Evolutionary conservation across 2,888 invertebrate genomes (phyloP).

Genomic region (Papilio demoleus): DNA sequence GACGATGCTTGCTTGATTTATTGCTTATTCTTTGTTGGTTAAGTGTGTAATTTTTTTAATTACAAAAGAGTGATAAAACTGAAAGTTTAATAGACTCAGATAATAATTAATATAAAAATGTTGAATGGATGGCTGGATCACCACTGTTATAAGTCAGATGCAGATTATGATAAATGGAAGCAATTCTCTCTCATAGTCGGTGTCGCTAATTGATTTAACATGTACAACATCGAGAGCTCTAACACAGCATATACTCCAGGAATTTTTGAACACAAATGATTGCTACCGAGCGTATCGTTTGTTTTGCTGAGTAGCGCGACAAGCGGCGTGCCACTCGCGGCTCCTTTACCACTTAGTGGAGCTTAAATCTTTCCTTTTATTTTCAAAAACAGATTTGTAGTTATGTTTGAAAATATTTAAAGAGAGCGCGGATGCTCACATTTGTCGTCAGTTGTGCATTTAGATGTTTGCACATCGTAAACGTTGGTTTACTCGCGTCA

Average conservation of each 20-base stretch:
- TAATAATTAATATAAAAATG: too few species aligned
- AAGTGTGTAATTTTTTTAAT: background rate
- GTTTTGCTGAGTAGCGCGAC: slow-evolving; percentile 72
- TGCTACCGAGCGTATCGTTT: slow-evolving; percentile 72
- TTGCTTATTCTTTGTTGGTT: slow-evolving; percentile 23
- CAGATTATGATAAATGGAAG: background rate
- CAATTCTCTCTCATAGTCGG: background rate
- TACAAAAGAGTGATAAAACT: background rate
- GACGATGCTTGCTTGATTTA: slow-evolving; percentile 69
- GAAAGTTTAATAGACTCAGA: background rate
- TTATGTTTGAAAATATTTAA: slow-evolving; percentile 36
- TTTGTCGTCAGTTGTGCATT: slow-evolving; percentile 16
- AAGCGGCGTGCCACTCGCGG: slow-evolving; percentile 54
- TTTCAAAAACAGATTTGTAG: slow-evolving; percentile 44
- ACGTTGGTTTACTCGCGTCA: slow-evolving; percentile 15
- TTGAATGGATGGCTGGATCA: background rate
- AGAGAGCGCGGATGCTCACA: slow-evolving; percentile 26
- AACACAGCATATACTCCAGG: slow-evolving; percentile 60
- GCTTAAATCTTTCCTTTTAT: slow-evolving; percentile 52
- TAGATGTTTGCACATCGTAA: slow-evolving; percentile 22
- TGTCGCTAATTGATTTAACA: slow-evolving; percentile 38
- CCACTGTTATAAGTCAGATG: background rate
- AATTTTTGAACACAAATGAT: slow-evolving; percentile 64
- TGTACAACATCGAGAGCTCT: slow-evolving; percentile 27
- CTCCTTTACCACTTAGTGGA: slow-evolving; percentile 70